Conservation (phyloP, 2,888 invertebrate genomes). For the Agapetus fuscipes region DNA sequence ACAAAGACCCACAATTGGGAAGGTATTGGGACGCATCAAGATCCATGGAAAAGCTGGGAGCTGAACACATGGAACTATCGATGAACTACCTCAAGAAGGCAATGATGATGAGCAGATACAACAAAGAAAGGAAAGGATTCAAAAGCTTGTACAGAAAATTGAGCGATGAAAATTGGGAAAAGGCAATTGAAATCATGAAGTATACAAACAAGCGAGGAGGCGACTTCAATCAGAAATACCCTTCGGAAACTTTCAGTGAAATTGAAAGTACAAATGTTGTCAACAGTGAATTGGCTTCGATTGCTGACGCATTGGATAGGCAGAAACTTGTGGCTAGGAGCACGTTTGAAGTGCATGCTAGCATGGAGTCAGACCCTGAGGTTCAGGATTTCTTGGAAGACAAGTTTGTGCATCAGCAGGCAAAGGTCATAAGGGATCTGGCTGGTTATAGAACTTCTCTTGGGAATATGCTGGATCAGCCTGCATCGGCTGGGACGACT, state of each 20-base stretch:
- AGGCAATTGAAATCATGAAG: neutral
- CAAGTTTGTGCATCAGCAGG: neutral
- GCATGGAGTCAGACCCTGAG: neutral
- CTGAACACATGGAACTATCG: neutral
- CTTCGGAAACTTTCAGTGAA: too few species aligned
- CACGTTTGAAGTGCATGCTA: neutral
- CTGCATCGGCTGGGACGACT: too few species aligned
- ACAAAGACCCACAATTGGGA: too few species aligned
- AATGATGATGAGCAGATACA: neutral
- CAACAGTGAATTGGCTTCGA: neutral
- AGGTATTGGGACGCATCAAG: too few species aligned
- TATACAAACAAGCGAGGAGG: neutral
- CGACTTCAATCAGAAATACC: too few species aligned
- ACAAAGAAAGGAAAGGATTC: neutral
- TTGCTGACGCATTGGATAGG: neutral
- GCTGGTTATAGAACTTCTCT: neutral
- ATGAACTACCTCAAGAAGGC: neutral
- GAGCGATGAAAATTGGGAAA: neutral
- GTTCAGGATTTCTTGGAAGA: neutral
- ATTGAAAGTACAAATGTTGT: neutral
- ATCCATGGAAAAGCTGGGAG: too few species aligned
- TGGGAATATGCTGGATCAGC: neutral
- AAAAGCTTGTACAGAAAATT: neutral
- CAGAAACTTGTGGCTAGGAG: neutral
- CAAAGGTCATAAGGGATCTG: neutral